Percentiles rank a stretch among this genome's conserved stretches.
Evolutionary conservation across 2,888 invertebrate species (phyloP).

Genomic region (Cacoxenus indagator): DNA sequence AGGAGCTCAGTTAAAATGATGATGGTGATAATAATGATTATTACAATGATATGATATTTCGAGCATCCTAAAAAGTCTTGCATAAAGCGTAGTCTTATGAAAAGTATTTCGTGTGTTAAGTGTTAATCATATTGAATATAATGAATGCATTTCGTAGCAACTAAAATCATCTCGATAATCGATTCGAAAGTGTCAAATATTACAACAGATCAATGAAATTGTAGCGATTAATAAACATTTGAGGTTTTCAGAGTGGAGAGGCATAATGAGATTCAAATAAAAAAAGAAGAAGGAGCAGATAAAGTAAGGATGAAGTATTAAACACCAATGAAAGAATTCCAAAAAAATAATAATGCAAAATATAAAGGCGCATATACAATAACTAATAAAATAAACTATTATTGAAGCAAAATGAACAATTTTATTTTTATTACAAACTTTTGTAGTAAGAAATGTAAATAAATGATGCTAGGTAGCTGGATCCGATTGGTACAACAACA

Average conservation of each 20-base stretch:
- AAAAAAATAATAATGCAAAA: neutral
- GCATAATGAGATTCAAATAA: neutral
- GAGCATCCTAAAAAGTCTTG: too few relatives aligned
- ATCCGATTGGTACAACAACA: too few relatives aligned
- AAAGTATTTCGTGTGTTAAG: neutral
- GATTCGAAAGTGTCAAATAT: neutral
- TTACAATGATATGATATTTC: too few relatives aligned
- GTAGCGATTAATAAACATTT: neutral
- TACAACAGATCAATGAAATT: neutral
- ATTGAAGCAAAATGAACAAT: neutral
- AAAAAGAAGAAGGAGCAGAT: neutral
- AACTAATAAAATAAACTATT: conserved; percentile 11
- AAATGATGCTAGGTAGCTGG: too few relatives aligned
- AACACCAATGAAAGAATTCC: neutral
- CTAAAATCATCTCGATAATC: too few relatives aligned
- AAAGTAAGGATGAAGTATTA: neutral
- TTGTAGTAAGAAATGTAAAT: too few relatives aligned
- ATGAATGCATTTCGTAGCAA: neutral
- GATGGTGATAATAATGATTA: too few relatives aligned
- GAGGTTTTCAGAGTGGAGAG: too few relatives aligned
- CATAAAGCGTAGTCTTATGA: neutral
- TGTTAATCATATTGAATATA: neutral
- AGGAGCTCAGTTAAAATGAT: too few relatives aligned
- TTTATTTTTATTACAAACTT: neutral
- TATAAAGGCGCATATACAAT: conserved; percentile 14